Evolutionary conservation across 2,888 invertebrate species (phyloP).

Genomic region (Lycia hirtaria): DNA sequence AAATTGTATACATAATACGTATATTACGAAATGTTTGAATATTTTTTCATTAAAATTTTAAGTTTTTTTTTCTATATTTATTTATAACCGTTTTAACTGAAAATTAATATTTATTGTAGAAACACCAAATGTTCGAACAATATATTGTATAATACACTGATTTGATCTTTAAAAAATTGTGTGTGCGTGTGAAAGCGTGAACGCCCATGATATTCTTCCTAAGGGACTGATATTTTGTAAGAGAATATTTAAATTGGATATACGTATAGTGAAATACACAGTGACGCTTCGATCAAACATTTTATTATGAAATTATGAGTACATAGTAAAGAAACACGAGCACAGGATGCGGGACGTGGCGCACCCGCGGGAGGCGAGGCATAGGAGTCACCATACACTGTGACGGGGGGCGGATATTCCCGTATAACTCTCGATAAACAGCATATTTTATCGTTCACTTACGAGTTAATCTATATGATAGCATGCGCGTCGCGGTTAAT

Average conservation of each 20-base stretch:
- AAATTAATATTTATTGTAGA: too few relatives aligned
- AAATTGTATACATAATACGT: neutral
- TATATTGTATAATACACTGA: neutral
- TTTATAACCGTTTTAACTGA: too few relatives aligned
- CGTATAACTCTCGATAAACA: conserved; percentile 58
- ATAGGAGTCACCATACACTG: conserved; percentile 60
- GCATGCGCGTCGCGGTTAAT: too few relatives aligned
- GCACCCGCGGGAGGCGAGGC: conserved; percentile 46
- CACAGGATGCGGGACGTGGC: conserved; percentile 49
- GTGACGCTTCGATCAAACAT: conserved; percentile 58
- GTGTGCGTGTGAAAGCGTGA: neutral
- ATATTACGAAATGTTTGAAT: neutral
- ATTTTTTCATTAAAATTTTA: neutral
- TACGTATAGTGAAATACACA: conserved; percentile 54
- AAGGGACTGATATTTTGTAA: conserved; percentile 59
- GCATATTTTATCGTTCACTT: conserved; percentile 11
- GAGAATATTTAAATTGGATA: conserved; percentile 57
- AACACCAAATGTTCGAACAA: neutral
- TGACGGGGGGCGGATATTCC: conserved; percentile 56
- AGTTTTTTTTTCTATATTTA: neutral
- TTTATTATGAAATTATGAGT: conserved; percentile 78
- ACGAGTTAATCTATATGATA: neutral
- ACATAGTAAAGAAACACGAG: conserved; percentile 64
- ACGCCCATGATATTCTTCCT: conserved; percentile 20
- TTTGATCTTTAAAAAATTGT: neutral